These are phyloP conservation scores for Drosophila pseudoobscura DNA, from an alignment of 1,140 invertebrate genomes.

Conservation along the genomic window DNA sequence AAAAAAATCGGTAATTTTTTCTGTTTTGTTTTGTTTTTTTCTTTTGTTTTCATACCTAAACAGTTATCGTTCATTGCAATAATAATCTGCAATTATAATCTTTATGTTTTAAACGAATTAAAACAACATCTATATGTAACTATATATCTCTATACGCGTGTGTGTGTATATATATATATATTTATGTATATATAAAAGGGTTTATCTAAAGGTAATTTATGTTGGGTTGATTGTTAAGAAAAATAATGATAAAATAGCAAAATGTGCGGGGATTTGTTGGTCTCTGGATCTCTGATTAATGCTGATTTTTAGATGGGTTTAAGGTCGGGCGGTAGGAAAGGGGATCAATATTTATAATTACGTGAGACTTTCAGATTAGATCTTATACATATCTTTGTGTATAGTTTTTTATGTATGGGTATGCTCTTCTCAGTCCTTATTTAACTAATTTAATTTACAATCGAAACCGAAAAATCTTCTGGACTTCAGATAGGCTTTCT, in stretches of 20 bases:
- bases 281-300: constrained; percentile 28
- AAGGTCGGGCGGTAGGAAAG: background rate
- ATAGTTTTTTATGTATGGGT: constrained; percentile 10
- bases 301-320: constrained; percentile 5
- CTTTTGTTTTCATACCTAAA: constrained; percentile 39
- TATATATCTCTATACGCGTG: constrained; percentile 42
- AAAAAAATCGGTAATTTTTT: constrained; percentile 55
- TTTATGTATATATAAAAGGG: constrained; percentile 39
- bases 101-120: constrained; percentile 70
- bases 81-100: constrained; percentile 40
- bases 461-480: constrained; percentile 65
- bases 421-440: constrained; percentile 20
- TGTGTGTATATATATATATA: constrained; percentile 41
- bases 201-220: constrained; percentile 45
- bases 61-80: constrained; percentile 39
- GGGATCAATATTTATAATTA: constrained; percentile 41
- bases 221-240: constrained; percentile 29
- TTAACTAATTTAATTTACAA: constrained; percentile 71
- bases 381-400: constrained; percentile 31
- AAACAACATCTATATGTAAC: constrained; percentile 66
- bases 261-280: constrained; percentile 28
- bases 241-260: constrained; percentile 27
- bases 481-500: constrained; percentile 11
- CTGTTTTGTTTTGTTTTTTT: constrained; percentile 24
- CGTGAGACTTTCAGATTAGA: constrained; percentile 40